Conservation (phyloP, 2,113 vertebrate genomes). For the Sardina pilchardus region DNA sequence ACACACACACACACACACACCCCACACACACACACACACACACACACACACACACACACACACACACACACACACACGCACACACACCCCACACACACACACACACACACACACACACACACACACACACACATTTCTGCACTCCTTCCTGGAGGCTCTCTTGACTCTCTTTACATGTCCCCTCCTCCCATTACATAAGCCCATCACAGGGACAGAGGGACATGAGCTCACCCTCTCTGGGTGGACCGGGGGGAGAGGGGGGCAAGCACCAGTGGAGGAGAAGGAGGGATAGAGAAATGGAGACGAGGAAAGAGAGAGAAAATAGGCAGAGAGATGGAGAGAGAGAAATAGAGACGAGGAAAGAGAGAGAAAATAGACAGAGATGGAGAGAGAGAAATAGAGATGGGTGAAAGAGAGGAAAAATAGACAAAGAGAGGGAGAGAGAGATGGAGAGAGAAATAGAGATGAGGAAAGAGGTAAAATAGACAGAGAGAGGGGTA, state of each 20-base stretch:
- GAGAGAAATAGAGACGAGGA: neutral
- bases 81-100: too few species aligned
- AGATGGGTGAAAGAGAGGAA: slow-evolving; percentile 30
- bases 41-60: neutral
- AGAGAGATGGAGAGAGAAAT: neutral
- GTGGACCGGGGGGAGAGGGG: neutral
- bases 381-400: too few species aligned
- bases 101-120: too few species aligned
- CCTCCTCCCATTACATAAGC: slow-evolving; percentile 20
- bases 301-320: slow-evolving; percentile 13
- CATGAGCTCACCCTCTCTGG: neutral
- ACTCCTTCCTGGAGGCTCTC: slow-evolving; percentile 8
- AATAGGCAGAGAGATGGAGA: neutral
- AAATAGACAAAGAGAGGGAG: neutral
- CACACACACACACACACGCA: neutral
- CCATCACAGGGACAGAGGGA: neutral
- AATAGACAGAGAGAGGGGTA: neutral
- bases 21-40: neutral
- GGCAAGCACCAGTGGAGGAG: neutral
- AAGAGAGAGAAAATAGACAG: neutral
- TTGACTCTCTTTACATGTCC: neutral
- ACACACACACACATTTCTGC: slow-evolving; percentile 11
- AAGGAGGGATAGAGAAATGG: slow-evolving; percentile 13
- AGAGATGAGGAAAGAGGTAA: slow-evolving; percentile 17
- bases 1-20: neutral